Percentiles rank a stretch among this genome's conserved stretches.
Conservation (phyloP, 2,888 invertebrate genomes). For the Agrochola lota region DNA sequence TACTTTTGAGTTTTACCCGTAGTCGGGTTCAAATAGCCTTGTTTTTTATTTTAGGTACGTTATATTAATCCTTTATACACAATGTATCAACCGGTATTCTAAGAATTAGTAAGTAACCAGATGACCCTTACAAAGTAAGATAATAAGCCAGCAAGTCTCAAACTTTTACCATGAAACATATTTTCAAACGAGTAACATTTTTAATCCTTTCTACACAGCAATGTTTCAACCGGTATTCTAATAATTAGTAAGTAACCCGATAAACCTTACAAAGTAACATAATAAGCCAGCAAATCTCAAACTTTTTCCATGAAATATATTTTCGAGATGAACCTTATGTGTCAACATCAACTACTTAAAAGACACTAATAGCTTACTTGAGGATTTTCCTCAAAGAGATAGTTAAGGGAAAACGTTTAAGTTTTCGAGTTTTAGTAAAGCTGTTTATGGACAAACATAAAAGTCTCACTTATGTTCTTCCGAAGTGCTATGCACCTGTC, state of each 20-base stretch:
- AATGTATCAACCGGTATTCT: too few relatives aligned
- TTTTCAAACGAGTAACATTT: neutral
- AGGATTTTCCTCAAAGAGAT: constrained; percentile 40
- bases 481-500: neutral
- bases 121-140: constrained; percentile 3
- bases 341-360: constrained; percentile 55
- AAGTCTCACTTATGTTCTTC: neutral
- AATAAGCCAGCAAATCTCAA: constrained; percentile 36
- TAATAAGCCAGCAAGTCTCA: constrained; percentile 32
- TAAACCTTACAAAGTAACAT: constrained; percentile 5
- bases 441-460: constrained; percentile 26
- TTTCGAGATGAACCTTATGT: constrained; percentile 27
- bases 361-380: too few relatives aligned
- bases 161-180: constrained; percentile 45
- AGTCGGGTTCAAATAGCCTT: neutral
- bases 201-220: too few relatives aligned
- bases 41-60: neutral
- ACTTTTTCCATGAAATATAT: constrained; percentile 43
- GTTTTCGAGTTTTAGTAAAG: constrained; percentile 12
- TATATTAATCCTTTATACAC: too few relatives aligned
- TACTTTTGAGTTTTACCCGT: too few relatives aligned
- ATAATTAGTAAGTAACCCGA: too few relatives aligned
- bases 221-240: too few relatives aligned
- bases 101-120: neutral
- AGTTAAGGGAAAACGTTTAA: constrained; percentile 37